Evolutionary conservation across 2,113 vertebrate genomes (phyloP), one percentile per base, ranked within the genome.

Genomic region (Albula glossodonta): DNA sequence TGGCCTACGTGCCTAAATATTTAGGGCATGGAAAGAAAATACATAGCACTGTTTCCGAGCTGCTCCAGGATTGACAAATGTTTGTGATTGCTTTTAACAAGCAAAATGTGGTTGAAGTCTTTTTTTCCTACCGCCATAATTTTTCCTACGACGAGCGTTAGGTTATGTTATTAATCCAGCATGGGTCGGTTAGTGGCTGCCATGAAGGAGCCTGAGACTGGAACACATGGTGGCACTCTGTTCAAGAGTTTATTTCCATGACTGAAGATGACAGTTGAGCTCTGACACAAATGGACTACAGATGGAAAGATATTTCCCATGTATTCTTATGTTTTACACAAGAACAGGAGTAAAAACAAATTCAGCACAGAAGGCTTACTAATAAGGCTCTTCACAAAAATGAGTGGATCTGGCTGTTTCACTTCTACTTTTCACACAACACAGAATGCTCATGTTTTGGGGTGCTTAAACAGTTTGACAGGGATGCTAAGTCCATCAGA

Each of bases 1-100:
- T 79, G 84, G 87, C 66, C 86, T 87, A 87, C 82, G 81, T 86
- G 86, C 87, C 88, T 82, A 90, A 85, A 91, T 86, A 86, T 90
- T 84, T 85, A 92, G 90, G 90, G 91, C 90, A 90, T 83, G 93
- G 93, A 95, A 94, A 94, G 90, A 93, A 90, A 91, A 94, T 90
- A 93, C 89, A 90, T 19, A 87, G 84, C 88, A 86, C 89, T 87
- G 4, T 50, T 94, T 93, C 94, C 92, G 91, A 88, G 87, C 90
- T 86, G 83, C 90, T 93, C 90, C 77, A 70, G 50, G 31, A 41
- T 17, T 12, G 49, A 63, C 1, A 22, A 89, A 90, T 84, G 90
- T 93, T 92, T 93, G 89, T 87, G 89, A 87, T 93, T 92, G 89
- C 88, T 88, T 91, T 93, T 92, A 91, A 92, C 79, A 17, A 92